Conservation (phyloP, 2,113 vertebrate species). For the Abramis brama region DNA sequence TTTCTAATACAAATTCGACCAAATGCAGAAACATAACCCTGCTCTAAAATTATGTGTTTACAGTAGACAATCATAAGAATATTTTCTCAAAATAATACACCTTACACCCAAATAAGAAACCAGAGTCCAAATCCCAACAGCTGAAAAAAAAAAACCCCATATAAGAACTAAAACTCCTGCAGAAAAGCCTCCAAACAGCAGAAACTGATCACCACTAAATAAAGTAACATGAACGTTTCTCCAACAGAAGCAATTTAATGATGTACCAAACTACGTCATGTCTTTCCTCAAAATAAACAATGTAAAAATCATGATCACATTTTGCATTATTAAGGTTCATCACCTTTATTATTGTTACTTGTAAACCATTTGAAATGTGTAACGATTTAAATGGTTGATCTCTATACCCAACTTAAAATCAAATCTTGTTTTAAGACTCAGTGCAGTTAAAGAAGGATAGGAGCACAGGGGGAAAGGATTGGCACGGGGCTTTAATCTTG, state of each 20-base stretch:
- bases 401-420: conserved; percentile 1
- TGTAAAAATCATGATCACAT: background rate
- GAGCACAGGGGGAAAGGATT: background rate
- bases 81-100: conserved; percentile 17
- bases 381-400: background rate
- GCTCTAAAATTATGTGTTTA: background rate
- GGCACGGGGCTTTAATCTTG: conserved; percentile 5
- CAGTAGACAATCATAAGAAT: conserved; percentile 27
- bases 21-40: background rate
- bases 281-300: background rate
- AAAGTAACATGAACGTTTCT: background rate
- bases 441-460: conserved; percentile 18
- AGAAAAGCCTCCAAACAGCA: background rate
- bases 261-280: background rate
- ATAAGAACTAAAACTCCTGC: background rate
- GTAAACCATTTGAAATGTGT: background rate
- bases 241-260: background rate
- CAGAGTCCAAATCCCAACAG: background rate
- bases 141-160: background rate
- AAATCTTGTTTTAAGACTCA: conserved; percentile 13
- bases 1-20: conserved; percentile 11
- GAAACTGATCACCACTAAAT: background rate
- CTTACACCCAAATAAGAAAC: conserved; percentile 4
- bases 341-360: background rate
- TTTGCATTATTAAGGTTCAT: background rate